phyloP scores from a whole-genome alignment of 37 sponge, comb jelly and placozoan genomes.

The Oscarella lobularis region DNA sequence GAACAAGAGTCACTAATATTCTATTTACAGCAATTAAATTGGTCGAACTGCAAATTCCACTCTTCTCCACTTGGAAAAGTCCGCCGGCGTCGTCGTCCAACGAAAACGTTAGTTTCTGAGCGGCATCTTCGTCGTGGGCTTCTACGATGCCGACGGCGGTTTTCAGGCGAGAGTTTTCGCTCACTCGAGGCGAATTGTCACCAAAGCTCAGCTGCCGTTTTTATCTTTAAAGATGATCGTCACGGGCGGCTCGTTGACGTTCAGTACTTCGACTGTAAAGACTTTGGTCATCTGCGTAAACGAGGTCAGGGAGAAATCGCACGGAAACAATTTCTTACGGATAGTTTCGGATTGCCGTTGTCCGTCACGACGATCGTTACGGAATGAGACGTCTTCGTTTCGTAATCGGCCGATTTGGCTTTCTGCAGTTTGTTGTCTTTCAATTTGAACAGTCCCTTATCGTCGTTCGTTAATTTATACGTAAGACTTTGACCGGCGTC shows the following conservation, averaged over 20 bases:
- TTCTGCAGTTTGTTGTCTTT: not conserved
- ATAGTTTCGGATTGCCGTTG: not conserved
- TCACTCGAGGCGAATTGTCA: not conserved
- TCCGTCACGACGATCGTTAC: conserved; percentile 6
- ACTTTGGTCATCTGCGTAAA: conserved; percentile 1
- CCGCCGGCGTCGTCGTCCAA: too few relatives aligned
- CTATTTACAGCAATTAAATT: too few relatives aligned
- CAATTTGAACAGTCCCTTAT: not conserved
- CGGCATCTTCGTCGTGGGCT: not conserved
- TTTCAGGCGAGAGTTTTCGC: not conserved
- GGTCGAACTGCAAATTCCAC: too few relatives aligned
- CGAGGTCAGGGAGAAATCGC: not conserved
- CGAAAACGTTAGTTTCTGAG: too few relatives aligned
- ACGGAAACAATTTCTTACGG: not conserved
- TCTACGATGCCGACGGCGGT: not conserved
- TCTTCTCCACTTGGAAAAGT: too few relatives aligned
- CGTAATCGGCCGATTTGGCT: conserved; percentile 2
- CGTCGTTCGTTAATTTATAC: not conserved
- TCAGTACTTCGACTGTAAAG: conserved; percentile 1
- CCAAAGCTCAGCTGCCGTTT: not conserved
- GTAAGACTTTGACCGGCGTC: not conserved
- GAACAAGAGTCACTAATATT: too few relatives aligned
- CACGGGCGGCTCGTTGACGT: conserved; percentile 4
- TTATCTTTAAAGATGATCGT: not conserved
- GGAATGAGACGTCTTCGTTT: not conserved